Conservation (phyloP, 2,797 vertebrate species). For the Thripadectes ignobilis region DNA sequence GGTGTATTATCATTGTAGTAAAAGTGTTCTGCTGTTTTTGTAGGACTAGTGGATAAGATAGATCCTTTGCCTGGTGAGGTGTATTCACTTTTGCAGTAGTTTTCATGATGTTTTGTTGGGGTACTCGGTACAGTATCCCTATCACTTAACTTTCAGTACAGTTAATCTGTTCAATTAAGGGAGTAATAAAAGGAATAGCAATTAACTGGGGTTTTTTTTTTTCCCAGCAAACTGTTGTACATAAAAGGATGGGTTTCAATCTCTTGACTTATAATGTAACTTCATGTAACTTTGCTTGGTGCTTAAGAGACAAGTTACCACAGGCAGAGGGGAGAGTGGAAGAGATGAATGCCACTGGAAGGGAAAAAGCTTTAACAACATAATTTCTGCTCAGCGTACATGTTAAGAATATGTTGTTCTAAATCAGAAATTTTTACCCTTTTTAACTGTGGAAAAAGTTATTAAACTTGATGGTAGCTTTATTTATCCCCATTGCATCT, state of each 20-base stretch:
- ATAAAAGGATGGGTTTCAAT: neutral
- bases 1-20: neutral
- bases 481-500: neutral
- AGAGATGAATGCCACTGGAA: neutral
- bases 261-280: neutral
- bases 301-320: neutral
- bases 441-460: neutral
- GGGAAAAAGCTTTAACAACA: neutral
- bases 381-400: neutral
- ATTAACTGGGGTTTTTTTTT: neutral
- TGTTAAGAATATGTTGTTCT: neutral
- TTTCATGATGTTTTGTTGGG: neutral
- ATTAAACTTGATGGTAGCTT: neutral
- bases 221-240: neutral
- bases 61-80: neutral
- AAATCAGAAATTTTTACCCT: neutral
- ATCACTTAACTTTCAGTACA: neutral
- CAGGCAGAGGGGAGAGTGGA: neutral
- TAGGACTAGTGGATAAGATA: neutral
- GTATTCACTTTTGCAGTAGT: neutral
- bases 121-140: neutral
- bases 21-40: neutral
- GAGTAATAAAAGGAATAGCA: neutral
- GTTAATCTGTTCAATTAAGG: neutral
- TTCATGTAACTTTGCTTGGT: neutral